These are phyloP conservation scores for Mus pahari DNA, from an alignment of 2,113 vertebrate genomes.

Conservation along the genomic window DNA sequence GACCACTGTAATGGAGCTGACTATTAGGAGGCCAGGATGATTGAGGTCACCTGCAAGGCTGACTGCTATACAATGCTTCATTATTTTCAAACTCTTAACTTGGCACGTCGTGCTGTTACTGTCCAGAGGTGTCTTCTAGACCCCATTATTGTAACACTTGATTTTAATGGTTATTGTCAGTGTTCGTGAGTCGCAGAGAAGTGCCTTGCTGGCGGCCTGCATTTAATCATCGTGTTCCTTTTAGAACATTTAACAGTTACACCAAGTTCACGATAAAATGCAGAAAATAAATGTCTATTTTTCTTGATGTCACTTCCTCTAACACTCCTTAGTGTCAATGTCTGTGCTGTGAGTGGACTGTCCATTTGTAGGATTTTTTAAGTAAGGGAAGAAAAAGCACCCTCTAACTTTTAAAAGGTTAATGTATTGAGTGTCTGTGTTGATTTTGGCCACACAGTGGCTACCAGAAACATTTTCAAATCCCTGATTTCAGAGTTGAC, in stretches of 20 bases:
- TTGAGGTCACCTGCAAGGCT: not conserved
- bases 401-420: constrained; percentile 14
- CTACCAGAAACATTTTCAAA: not conserved
- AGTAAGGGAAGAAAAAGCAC: not conserved
- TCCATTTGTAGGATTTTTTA: constrained; percentile 17
- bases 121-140: not conserved
- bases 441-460: not conserved
- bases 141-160: not conserved
- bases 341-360: not conserved
- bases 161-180: not conserved
- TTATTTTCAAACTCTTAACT: not conserved
- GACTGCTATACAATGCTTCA: not conserved
- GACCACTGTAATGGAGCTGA: not conserved
- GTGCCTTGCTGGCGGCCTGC: not conserved
- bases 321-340: not conserved
- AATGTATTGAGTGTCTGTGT: not conserved
- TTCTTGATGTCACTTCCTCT: not conserved
- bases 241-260: not conserved
- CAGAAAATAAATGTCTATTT: not conserved
- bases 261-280: not conserved
- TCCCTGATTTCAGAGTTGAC: not conserved
- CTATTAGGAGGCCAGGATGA: too few relatives aligned
- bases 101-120: not conserved
- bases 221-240: not conserved
- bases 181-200: not conserved